Percentiles rank a stretch among this genome's conserved stretches.
Evolutionary conservation across 2,113 vertebrate species (phyloP).

Genomic region (Engystomops pustulosus): DNA sequence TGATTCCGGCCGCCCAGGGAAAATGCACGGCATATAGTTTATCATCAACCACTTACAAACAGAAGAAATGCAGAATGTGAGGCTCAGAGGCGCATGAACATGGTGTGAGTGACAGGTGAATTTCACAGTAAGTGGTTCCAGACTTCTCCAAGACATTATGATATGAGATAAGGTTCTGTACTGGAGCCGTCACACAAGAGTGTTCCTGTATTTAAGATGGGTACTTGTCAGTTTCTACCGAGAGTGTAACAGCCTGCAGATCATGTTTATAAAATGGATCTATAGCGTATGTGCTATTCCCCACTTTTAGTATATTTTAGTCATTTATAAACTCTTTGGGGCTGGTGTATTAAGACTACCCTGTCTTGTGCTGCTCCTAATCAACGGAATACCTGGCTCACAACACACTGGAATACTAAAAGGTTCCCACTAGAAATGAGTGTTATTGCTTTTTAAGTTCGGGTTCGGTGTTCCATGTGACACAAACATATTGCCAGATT

Average conservation of each 20-base stretch:
- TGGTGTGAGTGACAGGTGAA: not conserved
- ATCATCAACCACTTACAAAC: not conserved
- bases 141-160: not conserved
- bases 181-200: not conserved
- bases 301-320: not conserved
- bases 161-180: not conserved
- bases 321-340: not conserved
- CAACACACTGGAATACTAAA: too few species aligned
- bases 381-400: too few species aligned
- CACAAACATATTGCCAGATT: too few species aligned
- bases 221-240: not conserved
- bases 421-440: too few species aligned
- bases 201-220: not conserved
- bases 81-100: not conserved
- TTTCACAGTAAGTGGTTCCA: conserved; percentile 12
- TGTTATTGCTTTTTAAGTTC: too few species aligned
- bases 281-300: not conserved
- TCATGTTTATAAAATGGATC: not conserved
- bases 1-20: not conserved
- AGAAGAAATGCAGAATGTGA: not conserved
- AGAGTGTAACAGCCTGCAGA: not conserved
- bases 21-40: not conserved
- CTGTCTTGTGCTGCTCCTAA: too few species aligned
- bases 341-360: too few species aligned
- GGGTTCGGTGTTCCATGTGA: too few species aligned